Conservation (phyloP, 2,113 vertebrate species). For the Eudyptes chrysolophus region DNA sequence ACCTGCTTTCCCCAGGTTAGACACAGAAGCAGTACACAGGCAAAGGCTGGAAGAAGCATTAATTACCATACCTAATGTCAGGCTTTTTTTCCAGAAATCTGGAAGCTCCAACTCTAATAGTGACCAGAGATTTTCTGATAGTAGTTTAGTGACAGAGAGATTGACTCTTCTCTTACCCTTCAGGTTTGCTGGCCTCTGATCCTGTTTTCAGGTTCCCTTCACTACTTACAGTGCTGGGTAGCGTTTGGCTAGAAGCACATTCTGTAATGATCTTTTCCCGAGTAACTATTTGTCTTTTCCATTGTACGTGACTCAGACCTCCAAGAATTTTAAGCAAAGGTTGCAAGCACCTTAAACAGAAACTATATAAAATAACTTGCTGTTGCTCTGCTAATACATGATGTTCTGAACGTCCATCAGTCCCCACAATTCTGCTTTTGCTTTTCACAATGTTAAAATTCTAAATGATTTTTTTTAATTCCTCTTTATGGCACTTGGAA, state of each 20-base stretch:
- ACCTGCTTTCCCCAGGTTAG: neutral
- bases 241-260: neutral
- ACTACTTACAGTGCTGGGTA: neutral
- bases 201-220: neutral
- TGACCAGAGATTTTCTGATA: neutral
- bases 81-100: neutral
- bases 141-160: neutral
- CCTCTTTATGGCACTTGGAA: neutral
- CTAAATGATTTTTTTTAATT: neutral
- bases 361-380: neutral
- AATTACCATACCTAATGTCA: neutral
- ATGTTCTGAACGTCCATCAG: neutral
- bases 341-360: neutral
- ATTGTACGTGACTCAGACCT: neutral
- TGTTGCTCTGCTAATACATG: neutral
- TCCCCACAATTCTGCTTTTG: neutral
- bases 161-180: neutral
- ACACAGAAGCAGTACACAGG: neutral
- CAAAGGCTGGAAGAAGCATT: neutral
- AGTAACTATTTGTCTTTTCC: neutral
- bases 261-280: neutral
- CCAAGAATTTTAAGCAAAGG: neutral
- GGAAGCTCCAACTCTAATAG: neutral
- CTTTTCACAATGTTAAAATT: neutral
- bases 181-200: neutral